Evolutionary conservation across 2,113 vertebrate species (phyloP), one percentile per base, ranked within the genome.

Genomic region (Muntiacus muntjak): DNA sequence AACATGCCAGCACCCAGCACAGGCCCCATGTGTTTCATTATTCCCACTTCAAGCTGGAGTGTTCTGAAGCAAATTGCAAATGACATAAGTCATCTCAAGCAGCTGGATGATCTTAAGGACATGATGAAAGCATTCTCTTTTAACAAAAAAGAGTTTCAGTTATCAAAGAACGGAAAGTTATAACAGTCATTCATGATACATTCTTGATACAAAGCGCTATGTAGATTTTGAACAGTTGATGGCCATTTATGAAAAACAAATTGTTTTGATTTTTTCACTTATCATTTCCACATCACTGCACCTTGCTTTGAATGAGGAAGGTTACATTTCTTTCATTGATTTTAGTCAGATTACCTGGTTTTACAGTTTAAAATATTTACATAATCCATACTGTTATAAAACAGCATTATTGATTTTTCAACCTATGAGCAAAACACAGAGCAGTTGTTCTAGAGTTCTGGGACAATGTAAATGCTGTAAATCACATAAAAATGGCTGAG

Each of bases 341-440:
- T 83, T 87, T 94, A 58, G 28, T 94, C 58, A 94, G 30, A 85
- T 87, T 62, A 58, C 5, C n/a, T 94, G 26, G 54, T n/a, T 90
- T 87, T 95, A 45, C 19, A 52, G 30, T 94, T 94, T 94, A 88
- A 96, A 85, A 87, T 95, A 58, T 71, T 81, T 15, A n/a, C 15
- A 50, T 3, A 62, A 23, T 60, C 45, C 4, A 57, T 45, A 47
- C 5, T 78, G 54, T 36, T 47, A 3, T 47, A 45, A 64, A 76
- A 60, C 26, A 78, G 16, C 50, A 54, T 60, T 47, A 60, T 23
- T 62, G 60, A 40, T 78, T 89, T 95, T 90, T 71, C 79, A 45
- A 4, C 14, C 30, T 76, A 2, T 50, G 30, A 95, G 71, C 43
- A 81, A 86, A 86, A 60, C n/a, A 71, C n/a, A 67, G 40, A 36